Evolutionary conservation across 2,113 vertebrate genomes (phyloP), one percentile per base, ranked within the genome.

Genomic region (Pelvicachromis taeniatus): DNA sequence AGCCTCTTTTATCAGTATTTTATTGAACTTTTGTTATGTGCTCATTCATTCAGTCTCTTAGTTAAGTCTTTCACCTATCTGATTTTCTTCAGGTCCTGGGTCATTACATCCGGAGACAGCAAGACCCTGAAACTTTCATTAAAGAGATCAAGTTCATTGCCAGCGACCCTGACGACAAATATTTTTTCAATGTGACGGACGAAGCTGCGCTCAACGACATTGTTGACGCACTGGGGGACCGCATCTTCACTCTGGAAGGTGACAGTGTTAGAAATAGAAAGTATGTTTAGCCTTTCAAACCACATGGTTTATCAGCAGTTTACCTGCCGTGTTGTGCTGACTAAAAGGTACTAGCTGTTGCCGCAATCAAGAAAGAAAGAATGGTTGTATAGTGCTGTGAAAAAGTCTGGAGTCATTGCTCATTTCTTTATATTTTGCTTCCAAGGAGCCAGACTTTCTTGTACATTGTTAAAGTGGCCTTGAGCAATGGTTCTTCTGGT

Each of bases 201-300:
- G 98, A 99, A 92, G 97, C 98, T 0, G 98, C 98, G 0, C 96
- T 99, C 23, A 99, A 97, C 0, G 98, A 99, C 93, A 99, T 99
- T 1, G 98, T 99, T 82, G 98, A 99, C 1, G 97, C 98, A 0
- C 88, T 99, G 53, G 98, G 98, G 2, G 97, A 99, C 92, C 94
- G 98, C 2, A 99, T 99, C 90, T 99, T 99, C 94, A 97, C 97
- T 73, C 95, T 99, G 48, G 98, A 99, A 95, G 98, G 98, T 99
- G 81, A 79, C 10, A 19, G 11, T 13, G 17, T 50, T 23, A 4
- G 13, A 31, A 19, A 6, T 4, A 50, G n/a, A 6, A 17, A 38
- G 19, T 16, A 77, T 77, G 14, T 77, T 53, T 77, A 26, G 29
- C 17, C 23, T 58, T 82, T 58, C 8, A 52, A 53, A 10, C 29